These are phyloP conservation scores for Myzus persicae DNA, from an alignment of 1,140 invertebrate genomes.

Conservation along the genomic window DNA sequence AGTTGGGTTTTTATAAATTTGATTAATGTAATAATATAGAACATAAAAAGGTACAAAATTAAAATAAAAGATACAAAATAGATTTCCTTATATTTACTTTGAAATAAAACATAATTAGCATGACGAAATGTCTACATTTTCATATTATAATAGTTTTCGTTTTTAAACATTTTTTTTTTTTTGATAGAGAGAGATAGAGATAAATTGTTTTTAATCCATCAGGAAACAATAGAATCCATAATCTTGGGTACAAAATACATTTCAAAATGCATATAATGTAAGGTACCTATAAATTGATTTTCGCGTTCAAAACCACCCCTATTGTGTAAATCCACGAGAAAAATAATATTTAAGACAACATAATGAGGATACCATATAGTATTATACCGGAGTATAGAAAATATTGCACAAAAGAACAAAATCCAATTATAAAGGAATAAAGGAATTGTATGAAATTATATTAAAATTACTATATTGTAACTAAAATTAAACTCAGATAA, in stretches of 20 bases:
- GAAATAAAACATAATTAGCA: background rate
- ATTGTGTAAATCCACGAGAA: background rate
- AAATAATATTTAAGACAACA: conserved; percentile 5
- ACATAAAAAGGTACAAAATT: background rate
- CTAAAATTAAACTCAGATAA: background rate
- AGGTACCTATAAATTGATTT: background rate
- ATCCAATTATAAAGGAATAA: conserved; percentile 41
- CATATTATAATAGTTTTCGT: background rate
- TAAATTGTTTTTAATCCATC: background rate
- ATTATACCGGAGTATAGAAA: background rate
- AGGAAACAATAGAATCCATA: background rate
- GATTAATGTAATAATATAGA: background rate
- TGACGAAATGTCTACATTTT: background rate
- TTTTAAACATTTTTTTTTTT: background rate
- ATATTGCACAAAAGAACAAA: conserved; percentile 7
- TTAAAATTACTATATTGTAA: background rate
- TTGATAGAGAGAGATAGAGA: background rate
- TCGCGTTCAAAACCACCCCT: background rate
- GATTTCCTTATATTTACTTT: no score
- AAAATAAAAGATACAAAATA: background rate
- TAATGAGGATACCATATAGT: conserved; percentile 3
- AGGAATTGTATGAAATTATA: conserved; percentile 9
- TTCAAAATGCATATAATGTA: background rate
- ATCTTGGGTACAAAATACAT: background rate
- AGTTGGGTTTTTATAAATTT: background rate